Conservation (phyloP, 2,888 invertebrate species). For the Cephus runcator region DNA sequence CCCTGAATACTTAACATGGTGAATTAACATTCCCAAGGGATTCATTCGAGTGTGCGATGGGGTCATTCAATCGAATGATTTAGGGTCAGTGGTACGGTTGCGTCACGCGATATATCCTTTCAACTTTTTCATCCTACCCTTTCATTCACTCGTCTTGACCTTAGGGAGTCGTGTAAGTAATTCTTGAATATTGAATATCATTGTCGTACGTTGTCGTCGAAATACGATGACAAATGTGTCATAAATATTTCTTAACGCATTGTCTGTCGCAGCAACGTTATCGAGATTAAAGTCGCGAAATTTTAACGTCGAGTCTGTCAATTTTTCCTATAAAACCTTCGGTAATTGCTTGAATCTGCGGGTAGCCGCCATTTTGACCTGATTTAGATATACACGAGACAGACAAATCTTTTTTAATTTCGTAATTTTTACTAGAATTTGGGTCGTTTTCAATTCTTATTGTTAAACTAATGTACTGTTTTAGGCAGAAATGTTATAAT, state of each 20-base stretch:
- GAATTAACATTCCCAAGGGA: background rate
- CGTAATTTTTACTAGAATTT: slow-evolving; percentile 2
- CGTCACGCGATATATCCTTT: slow-evolving; percentile 17
- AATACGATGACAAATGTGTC: background rate
- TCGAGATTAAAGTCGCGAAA: background rate
- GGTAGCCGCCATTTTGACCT: slow-evolving; percentile 23
- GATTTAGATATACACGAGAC: slow-evolving; percentile 12
- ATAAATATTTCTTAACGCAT: background rate
- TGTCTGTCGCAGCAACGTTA: background rate
- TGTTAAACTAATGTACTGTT: background rate
- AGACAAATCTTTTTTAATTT: slow-evolving; percentile 13
- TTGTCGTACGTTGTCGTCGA: background rate
- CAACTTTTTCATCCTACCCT: slow-evolving; percentile 1
- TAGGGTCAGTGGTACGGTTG: background rate
- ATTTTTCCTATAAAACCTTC: background rate
- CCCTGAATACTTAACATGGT: background rate
- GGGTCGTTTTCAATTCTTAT: background rate
- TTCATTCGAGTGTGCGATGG: background rate
- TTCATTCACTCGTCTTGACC: background rate
- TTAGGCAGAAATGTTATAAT: background rate
- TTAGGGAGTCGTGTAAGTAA: background rate
- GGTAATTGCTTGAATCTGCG: slow-evolving; percentile 12
- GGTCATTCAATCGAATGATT: background rate
- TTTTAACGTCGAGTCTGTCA: background rate
- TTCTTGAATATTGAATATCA: background rate